Conservation (phyloP, 2,888 invertebrate genomes). For the Archips crataeganus region DNA sequence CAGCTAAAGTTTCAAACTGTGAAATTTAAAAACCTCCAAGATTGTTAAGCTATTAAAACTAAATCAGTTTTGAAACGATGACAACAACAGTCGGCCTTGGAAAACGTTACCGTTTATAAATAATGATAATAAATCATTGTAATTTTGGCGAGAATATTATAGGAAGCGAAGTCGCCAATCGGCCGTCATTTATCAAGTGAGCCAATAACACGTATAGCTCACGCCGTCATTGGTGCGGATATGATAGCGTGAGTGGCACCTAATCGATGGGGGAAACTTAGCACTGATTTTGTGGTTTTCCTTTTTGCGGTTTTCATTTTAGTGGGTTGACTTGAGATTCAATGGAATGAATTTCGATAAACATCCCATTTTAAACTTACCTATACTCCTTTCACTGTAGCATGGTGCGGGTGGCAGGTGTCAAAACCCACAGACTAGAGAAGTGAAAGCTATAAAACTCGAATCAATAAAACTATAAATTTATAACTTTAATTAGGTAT, state of each 20-base stretch:
- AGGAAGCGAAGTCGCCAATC: slow-evolving; percentile 14
- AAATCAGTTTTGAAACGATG: slow-evolving; percentile 14
- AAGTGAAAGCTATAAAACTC: too few species aligned
- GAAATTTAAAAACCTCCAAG: neutral
- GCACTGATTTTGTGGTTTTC: slow-evolving; percentile 1
- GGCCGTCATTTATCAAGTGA: slow-evolving; percentile 30
- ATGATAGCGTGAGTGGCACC: slow-evolving; percentile 16
- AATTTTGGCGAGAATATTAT: slow-evolving; percentile 20
- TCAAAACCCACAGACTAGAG: too few species aligned
- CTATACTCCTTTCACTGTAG: too few species aligned
- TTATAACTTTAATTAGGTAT: too few species aligned
- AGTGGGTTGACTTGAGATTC: neutral
- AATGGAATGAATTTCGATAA: neutral
- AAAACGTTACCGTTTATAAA: slow-evolving; percentile 20
- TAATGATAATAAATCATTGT: slow-evolving; percentile 26
- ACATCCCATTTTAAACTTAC: neutral
- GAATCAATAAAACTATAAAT: too few species aligned
- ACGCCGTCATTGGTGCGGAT: slow-evolving; percentile 26
- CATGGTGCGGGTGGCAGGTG: too few species aligned
- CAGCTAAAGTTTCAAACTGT: neutral
- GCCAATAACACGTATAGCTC: slow-evolving; percentile 15
- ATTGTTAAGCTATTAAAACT: neutral
- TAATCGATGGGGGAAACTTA: slow-evolving; percentile 20
- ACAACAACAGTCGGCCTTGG: slow-evolving; percentile 14
- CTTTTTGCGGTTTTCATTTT: slow-evolving; percentile 1